Percentiles rank a stretch among this genome's conserved stretches.
phyloP scores from a whole-genome alignment of 2,888 invertebrate species.

The Drosophila algonquin region DNA sequence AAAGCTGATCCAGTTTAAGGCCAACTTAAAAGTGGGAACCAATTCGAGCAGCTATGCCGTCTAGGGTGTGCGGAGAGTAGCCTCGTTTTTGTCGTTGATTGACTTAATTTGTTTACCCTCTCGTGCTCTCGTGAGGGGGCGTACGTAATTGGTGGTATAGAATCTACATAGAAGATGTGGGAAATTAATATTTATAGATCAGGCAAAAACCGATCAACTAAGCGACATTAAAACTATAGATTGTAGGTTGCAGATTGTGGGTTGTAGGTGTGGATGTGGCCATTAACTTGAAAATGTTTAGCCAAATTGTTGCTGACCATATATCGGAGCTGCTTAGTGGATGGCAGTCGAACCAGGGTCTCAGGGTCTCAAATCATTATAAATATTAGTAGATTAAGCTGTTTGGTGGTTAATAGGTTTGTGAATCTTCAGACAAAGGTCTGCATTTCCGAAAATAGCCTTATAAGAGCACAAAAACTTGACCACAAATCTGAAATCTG shows the following conservation, averaged over 20 bases:
- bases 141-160: constrained; percentile 33
- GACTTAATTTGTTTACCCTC: neutral
- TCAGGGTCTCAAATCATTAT: too few relatives aligned
- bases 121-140: constrained; percentile 40
- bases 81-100: constrained; percentile 35
- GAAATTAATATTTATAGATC: constrained; percentile 46
- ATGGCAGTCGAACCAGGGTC: too few relatives aligned
- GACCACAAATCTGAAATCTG: neutral
- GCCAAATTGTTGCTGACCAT: constrained; percentile 5
- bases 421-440: constrained; percentile 8
- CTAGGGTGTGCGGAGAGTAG: constrained; percentile 38
- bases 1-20: constrained; percentile 55
- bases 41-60: neutral
- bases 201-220: constrained; percentile 4
- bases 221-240: constrained; percentile 1
- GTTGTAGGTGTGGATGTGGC: constrained; percentile 30
- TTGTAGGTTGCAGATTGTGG: constrained; percentile 31
- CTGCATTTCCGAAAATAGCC: constrained; percentile 4
- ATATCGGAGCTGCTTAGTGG: neutral
- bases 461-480: constrained; percentile 6
- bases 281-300: constrained; percentile 21
- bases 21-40: neutral
- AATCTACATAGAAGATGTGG: constrained; percentile 19
- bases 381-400: neutral
- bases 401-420: neutral